Base-by-base conservation (phyloP, 2,797 vertebrate genomes). In the Lutjanus campechanus region DNA sequence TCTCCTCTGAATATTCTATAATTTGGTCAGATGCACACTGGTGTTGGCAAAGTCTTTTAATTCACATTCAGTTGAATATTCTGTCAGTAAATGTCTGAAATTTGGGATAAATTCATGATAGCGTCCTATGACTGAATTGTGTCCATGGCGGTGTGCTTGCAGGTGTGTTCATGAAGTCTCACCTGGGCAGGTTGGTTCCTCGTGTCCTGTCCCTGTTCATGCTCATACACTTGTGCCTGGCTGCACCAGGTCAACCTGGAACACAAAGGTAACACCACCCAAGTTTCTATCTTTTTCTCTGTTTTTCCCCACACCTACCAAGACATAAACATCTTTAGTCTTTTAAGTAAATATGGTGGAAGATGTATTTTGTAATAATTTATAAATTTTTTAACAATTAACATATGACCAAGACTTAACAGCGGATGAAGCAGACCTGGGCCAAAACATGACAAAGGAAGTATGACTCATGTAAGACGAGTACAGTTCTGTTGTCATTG, bases 231-330 rank as follows among this genome's bases (percentile, higher is more conserved):
- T 50, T 84, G 79, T 82, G 88, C 79, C 71, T 84, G 70, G 84
- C 90, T 72, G 93, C 92, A 47, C 93, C 93, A 16, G 94, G 93
- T 54, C 56, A 76, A 22, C 75, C 91, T 19, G 90, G 73, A 13
- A 29, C 81, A 55, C 63, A 86, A 29, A 91, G 92, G 94, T 95
- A 81, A 84, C 10, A 0, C 1, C 53, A 41, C 16, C 4, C 11
- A n/a, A 50, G 2, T 49, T 44, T 54, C 29, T n/a, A 8, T 40
- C 46, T 46, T n/a, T 49, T 8, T 40, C 4, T 50, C 29, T 36
- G 29, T 4, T 8, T 11, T 55, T 46, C 49, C 17, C 60, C 5
- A 65, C 8, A 16, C 41, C 25, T 17, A 47, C 5, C 5, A 51
- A 71, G 0, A 4, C n/a, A 46, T 15, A 53, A 41, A 54, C 13